Conservation (phyloP, 2,113 vertebrate species). For the Manacus vitellinus region DNA sequence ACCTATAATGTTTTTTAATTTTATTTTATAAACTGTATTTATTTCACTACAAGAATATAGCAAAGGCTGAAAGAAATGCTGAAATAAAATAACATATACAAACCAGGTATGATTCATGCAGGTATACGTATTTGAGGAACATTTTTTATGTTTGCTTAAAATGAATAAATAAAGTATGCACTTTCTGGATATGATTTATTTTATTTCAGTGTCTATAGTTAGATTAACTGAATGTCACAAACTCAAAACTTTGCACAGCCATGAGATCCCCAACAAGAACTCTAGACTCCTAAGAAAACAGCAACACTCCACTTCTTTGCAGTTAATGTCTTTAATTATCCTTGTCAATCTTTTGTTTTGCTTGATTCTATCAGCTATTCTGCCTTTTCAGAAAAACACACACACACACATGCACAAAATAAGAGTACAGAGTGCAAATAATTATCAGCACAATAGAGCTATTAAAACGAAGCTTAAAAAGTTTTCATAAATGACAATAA, state of each 20-base stretch:
- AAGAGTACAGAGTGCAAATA: neutral
- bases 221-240: neutral
- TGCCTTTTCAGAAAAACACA: neutral
- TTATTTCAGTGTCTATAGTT: neutral
- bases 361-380: neutral
- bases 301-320: neutral
- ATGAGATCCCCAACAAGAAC: neutral
- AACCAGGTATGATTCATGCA: neutral
- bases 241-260: neutral
- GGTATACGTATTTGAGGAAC: neutral
- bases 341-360: neutral
- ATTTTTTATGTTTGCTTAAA: neutral
- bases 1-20: fast-evolving
- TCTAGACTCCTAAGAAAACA: neutral
- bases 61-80: neutral
- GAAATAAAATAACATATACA: neutral
- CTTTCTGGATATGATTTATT: neutral
- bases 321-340: neutral
- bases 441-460: neutral
- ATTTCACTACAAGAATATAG: neutral
- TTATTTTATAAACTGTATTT: neutral
- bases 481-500: neutral
- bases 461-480: neutral
- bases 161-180: neutral
- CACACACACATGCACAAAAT: neutral